phyloP scores from a whole-genome alignment of 2,888 invertebrate species.

The Hedya salicella region DNA sequence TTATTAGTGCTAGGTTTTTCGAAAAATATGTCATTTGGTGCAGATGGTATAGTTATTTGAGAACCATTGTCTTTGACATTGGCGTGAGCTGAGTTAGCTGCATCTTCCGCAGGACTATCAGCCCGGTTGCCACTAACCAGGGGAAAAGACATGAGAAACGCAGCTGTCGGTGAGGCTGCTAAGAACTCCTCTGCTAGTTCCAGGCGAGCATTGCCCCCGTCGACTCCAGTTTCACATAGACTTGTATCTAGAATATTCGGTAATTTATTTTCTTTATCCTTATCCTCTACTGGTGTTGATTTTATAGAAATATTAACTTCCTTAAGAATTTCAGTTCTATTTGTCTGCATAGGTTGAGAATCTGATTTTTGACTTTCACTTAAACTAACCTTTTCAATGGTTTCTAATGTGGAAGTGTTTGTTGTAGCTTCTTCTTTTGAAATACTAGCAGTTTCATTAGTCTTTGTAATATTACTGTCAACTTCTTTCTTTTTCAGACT shows the following conservation, averaged over 20 bases:
- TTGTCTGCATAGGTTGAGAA: constrained; percentile 10
- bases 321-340: constrained; percentile 47
- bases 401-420: not conserved
- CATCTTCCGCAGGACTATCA: constrained; percentile 78
- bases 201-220: constrained; percentile 84
- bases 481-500: constrained; percentile 25
- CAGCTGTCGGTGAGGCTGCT: constrained; percentile 89
- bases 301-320: constrained; percentile 49
- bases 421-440: constrained; percentile 29
- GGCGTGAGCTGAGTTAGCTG: constrained; percentile 53
- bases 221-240: constrained; percentile 73
- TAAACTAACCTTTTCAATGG: constrained; percentile 23
- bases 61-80: constrained; percentile 52
- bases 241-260: constrained; percentile 71
- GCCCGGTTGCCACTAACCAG: constrained; percentile 86
- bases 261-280: constrained; percentile 72
- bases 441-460: constrained; percentile 31
- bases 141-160: constrained; percentile 90
- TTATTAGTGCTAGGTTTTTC: constrained; percentile 58
- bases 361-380: constrained; percentile 22
- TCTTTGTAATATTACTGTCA: constrained; percentile 27
- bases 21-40: constrained; percentile 58
- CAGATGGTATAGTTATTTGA: constrained; percentile 53
- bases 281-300: constrained; percentile 54
- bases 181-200: constrained; percentile 83